Base-by-base conservation (phyloP, 1,140 invertebrate genomes). In the Hycleus cichorii region DNA sequence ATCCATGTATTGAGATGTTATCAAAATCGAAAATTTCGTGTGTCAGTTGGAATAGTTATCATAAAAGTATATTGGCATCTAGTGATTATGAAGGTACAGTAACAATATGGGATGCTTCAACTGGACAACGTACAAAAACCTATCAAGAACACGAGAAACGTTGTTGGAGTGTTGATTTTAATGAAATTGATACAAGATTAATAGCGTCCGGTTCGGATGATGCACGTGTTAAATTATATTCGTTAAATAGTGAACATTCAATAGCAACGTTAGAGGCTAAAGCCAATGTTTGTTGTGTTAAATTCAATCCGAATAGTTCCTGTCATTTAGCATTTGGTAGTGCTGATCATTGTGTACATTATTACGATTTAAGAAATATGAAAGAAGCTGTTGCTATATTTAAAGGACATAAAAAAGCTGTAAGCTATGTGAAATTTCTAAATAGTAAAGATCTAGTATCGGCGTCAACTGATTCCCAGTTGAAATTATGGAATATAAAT, bases 121-220 rank as follows among this genome's bases (percentile, higher is more conserved):
- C 87, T 0, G 86, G 85, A n/a, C 82, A 87, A 64, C 80, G 79
- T 64, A 88, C 83, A 3, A 83, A 86, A 63, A 81, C 82, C 26
- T 88, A 87, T 69, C 83, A 93, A 72, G 94, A 97, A 74, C 95
- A 97, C 75, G 93, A 97, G 73, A 97, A 96, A 73, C 78, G 94
- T 49, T 95, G 93, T 72, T 98, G 95, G 95, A 93, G 90, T 63
- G 93, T 98, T 7, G 93, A 97, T 77, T 97, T 97, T 72, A 97
- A 96, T 72, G 84, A 88, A 58, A 86, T 93, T 42, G 93, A 97
- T 74, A 91, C 93, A 3, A 81, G 92, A 52, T 73, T 97, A 8
- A 85, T 98, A 54, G 94, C 94, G 3, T 95, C 91, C 2, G 95
- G 93, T 6, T 95, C 92, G 0, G 95, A 98, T 78, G 95, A 98